These are phyloP conservation scores for Formica selysi DNA, from an alignment of 1,140 invertebrate genomes.

Conservation along the genomic window DNA sequence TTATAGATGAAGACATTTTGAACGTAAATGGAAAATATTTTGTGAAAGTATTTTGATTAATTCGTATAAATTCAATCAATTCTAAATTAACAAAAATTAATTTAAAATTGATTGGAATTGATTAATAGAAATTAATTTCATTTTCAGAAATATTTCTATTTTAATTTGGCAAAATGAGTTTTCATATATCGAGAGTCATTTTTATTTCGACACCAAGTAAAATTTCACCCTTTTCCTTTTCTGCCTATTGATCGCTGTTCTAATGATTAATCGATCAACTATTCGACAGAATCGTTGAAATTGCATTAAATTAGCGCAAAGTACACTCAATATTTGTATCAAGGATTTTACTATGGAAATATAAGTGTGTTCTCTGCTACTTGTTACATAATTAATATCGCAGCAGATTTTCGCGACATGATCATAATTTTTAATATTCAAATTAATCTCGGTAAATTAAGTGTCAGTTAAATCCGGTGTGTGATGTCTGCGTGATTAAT, in stretches of 20 bases:
- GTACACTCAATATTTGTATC: constrained; percentile 39
- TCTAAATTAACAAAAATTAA: constrained; percentile 1
- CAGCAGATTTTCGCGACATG: constrained; percentile 6
- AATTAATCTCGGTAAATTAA: constrained; percentile 38
- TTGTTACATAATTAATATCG: constrained; percentile 50
- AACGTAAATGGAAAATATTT: not conserved
- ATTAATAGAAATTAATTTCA: not conserved
- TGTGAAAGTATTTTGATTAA: not conserved
- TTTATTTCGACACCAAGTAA: constrained; percentile 18
- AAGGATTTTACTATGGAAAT: constrained; percentile 51
- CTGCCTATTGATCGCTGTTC: constrained; percentile 16
- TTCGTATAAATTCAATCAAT: not conserved
- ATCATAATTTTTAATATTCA: constrained; percentile 10
- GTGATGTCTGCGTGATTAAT: constrained; percentile 20
- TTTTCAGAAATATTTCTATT: not conserved
- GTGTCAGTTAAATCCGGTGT: not conserved
- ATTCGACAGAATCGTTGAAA: constrained; percentile 44
- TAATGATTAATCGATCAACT: constrained; percentile 17
- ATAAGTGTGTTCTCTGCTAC: constrained; percentile 30
- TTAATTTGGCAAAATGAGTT: constrained; percentile 11
- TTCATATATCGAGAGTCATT: constrained; percentile 1
- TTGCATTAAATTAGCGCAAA: constrained; percentile 41
- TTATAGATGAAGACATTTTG: not conserved
- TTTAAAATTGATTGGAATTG: not conserved
- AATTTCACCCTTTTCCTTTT: not conserved